Evolutionary conservation across 2,113 vertebrate species (phyloP).

Genomic region (Colinus virginianus): DNA sequence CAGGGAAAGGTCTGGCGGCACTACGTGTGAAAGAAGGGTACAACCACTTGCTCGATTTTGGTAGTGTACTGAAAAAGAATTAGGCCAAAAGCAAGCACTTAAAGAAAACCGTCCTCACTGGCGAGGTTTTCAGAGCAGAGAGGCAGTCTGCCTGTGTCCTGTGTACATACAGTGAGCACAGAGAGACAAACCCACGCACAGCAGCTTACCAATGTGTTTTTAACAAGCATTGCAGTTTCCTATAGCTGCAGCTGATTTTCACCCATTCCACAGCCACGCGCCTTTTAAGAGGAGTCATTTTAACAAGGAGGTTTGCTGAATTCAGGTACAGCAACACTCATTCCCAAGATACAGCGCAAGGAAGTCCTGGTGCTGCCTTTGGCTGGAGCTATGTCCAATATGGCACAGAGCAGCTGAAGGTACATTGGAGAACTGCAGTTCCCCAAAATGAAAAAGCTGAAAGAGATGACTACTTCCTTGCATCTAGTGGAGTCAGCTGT

Average conservation of each 20-base stretch:
- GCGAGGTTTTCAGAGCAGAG: neutral
- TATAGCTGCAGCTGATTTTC: neutral
- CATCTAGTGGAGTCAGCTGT: neutral
- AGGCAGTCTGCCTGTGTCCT: neutral
- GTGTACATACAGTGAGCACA: fast-evolving
- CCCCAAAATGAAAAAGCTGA: neutral
- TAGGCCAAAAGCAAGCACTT: neutral
- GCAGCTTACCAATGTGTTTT: neutral
- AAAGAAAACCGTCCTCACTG: neutral
- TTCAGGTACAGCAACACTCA: neutral
- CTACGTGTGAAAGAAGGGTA: neutral
- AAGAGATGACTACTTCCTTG: neutral
- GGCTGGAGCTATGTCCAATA: neutral
- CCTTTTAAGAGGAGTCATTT: neutral
- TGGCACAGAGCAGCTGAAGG: fast-evolving
- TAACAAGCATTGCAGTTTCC: neutral
- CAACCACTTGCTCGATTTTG: neutral
- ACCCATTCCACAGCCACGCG: neutral
- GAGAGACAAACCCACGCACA: neutral
- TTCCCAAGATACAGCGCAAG: neutral
- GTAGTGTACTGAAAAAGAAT: neutral
- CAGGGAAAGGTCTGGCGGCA: neutral
- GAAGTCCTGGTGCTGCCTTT: fast-evolving
- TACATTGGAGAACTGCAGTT: neutral
- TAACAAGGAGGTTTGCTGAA: neutral